phyloP scores from a whole-genome alignment of 23 tunicate genomes.

The Oikopleura dioica region DNA sequence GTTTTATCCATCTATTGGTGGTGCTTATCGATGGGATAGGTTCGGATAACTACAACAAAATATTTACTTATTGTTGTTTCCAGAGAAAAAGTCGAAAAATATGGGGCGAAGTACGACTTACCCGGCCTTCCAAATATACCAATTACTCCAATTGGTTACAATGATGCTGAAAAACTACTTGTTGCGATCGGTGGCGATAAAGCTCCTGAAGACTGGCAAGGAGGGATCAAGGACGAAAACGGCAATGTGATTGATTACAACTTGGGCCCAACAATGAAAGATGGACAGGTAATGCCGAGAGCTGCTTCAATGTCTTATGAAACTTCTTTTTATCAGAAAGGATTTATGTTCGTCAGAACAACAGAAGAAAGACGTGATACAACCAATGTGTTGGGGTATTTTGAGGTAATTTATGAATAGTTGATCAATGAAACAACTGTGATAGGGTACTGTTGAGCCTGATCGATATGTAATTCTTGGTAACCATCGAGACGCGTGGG shows the following conservation, averaged over 20 bases:
- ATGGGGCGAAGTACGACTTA: neutral
- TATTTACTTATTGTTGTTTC: neutral
- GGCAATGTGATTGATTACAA: neutral
- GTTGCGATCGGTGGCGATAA: constrained; percentile 27
- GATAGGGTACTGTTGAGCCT: constrained; percentile 57
- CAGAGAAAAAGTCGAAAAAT: neutral
- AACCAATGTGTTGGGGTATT: no score
- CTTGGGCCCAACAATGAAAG: neutral
- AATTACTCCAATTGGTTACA: constrained; percentile 57
- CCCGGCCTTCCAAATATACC: constrained; percentile 47
- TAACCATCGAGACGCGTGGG: constrained; percentile 97
- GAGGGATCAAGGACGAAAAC: neutral
- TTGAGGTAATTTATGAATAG: neutral
- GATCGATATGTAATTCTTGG: constrained; percentile 73
- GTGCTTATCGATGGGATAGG: constrained; percentile 28
- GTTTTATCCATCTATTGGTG: constrained; percentile 51
- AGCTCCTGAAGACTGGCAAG: constrained; percentile 67
- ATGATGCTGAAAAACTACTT: constrained; percentile 37
- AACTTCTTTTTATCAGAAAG: no score
- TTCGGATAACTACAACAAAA: neutral
- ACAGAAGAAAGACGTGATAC: no score
- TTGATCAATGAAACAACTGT: constrained; percentile 21
- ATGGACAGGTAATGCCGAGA: no score
- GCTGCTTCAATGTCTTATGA: no score
- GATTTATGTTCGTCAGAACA: neutral